Evolutionary conservation across 2,113 vertebrate genomes (phyloP).

Genomic region (Anguilla japonica): DNA sequence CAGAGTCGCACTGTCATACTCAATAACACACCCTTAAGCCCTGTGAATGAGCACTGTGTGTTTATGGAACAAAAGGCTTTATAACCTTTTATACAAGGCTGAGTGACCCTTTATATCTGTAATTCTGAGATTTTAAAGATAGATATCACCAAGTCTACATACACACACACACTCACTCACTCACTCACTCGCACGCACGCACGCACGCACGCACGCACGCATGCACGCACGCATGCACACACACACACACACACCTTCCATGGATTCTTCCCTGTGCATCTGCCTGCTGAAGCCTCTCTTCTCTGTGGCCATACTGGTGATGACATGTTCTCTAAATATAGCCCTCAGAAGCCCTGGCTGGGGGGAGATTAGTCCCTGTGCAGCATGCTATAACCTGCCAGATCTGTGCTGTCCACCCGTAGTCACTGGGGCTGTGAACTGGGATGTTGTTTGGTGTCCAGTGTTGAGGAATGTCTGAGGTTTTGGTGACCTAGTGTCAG

Average conservation of each 20-base stretch:
- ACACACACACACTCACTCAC: background rate
- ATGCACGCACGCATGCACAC: background rate
- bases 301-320: background rate
- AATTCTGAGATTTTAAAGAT: background rate
- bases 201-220: background rate
- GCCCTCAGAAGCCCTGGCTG: background rate
- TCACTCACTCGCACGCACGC: no score
- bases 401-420: background rate
- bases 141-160: background rate
- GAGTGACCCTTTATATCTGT: background rate
- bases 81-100: background rate
- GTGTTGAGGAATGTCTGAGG: no score
- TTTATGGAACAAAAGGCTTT: background rate
- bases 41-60: background rate
- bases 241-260: background rate
- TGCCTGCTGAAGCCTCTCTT: background rate
- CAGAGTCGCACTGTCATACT: background rate
- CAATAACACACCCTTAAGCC: background rate
- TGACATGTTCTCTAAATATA: conserved; percentile 11
- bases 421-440: background rate
- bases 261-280: background rate
- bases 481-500: background rate
- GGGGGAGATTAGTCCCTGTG: background rate
- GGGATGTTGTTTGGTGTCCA: background rate
- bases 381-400: background rate